Evolutionary conservation across 2,113 vertebrate species (phyloP).

Genomic region (Nothoprocta pentlandii): DNA sequence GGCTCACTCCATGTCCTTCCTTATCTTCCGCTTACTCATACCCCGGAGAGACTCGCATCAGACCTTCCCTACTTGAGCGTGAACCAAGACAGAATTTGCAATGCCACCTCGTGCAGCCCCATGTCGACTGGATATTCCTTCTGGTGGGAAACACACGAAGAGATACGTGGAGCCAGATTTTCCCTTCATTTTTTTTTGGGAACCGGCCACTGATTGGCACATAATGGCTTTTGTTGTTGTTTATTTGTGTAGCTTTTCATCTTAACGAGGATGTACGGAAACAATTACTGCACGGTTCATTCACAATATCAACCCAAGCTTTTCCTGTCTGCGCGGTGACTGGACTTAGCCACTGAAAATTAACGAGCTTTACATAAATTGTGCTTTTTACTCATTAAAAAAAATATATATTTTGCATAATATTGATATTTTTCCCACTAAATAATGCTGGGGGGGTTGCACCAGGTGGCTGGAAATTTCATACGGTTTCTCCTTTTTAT

Average conservation of each 20-base stretch:
- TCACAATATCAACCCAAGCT: conserved; percentile 64
- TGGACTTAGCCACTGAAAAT: conserved; percentile 37
- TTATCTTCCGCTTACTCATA: conserved; percentile 69
- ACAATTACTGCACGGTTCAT: conserved; percentile 74
- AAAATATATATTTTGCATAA: background rate
- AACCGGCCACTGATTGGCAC: background rate
- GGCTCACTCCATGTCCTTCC: conserved; percentile 53
- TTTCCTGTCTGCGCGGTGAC: conserved; percentile 43
- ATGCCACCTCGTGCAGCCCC: fast-evolving
- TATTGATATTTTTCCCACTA: background rate
- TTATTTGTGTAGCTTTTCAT: conserved; percentile 75
- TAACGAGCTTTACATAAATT: background rate
- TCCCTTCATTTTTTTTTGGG: background rate
- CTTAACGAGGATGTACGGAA: conserved; percentile 69
- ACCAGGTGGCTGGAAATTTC: conserved; percentile 34
- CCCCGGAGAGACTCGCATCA: background rate
- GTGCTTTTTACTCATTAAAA: background rate
- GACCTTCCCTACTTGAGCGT: background rate
- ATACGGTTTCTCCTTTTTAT: background rate
- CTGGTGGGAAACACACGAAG: conserved; percentile 44
- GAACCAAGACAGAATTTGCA: background rate
- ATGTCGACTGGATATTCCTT: background rate
- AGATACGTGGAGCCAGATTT: background rate
- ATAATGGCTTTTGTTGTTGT: conserved; percentile 67
- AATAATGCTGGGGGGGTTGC: background rate